phyloP scores from a whole-genome alignment of 1,140 invertebrate species.

The Papilio glaucus region DNA sequence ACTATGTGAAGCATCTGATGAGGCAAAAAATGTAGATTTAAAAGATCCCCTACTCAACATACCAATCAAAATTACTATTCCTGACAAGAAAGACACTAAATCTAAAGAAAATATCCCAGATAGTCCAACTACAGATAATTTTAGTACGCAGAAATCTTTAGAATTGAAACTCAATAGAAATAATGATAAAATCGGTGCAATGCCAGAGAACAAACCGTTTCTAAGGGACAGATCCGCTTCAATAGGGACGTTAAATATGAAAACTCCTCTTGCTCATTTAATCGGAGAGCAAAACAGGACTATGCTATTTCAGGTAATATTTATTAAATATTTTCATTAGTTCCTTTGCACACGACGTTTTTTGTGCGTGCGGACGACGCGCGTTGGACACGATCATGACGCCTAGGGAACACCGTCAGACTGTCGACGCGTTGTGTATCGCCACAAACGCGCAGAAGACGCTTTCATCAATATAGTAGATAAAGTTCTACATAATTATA shows the following conservation, averaged over 20 bases:
- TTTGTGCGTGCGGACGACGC: too few relatives aligned
- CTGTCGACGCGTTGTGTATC: too few relatives aligned
- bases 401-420: too few relatives aligned
- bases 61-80: constrained; percentile 31
- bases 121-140: neutral
- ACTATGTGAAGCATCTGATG: constrained; percentile 33
- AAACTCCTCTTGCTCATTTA: constrained; percentile 77
- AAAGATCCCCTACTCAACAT: constrained; percentile 52
- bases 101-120: constrained; percentile 1
- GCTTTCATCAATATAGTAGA: too few relatives aligned
- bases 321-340: neutral
- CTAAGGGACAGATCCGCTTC: constrained; percentile 84
- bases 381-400: too few relatives aligned
- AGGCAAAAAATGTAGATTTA: constrained; percentile 12
- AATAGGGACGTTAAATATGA: constrained; percentile 84
- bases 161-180: constrained; percentile 29
- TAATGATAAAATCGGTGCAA: constrained; percentile 46
- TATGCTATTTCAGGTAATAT: constrained; percentile 93
- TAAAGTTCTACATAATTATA: too few relatives aligned
- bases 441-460: too few relatives aligned
- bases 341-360: too few relatives aligned
- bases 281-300: constrained; percentile 92
- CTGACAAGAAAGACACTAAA: constrained; percentile 2
- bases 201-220: constrained; percentile 77
- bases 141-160: constrained; percentile 23